These are phyloP conservation scores for Varecia variegata DNA, from an alignment of 2,797 vertebrate genomes.

Conservation along the genomic window DNA sequence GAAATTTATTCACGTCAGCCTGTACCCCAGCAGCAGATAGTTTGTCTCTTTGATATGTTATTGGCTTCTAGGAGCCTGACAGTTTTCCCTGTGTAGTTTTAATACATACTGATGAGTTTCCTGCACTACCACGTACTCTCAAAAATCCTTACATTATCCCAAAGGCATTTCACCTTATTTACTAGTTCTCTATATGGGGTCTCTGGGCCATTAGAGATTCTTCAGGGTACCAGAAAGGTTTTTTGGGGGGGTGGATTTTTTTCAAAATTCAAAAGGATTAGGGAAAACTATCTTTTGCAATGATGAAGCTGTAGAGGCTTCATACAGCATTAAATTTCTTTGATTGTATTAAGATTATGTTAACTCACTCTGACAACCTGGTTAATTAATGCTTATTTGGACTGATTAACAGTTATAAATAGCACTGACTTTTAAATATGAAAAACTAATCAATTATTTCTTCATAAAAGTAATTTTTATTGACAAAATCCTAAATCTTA, in stretches of 20 bases:
- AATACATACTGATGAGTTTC: constrained; percentile 75
- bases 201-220: neutral
- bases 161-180: constrained; percentile 21
- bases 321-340: neutral
- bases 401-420: neutral
- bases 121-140: constrained; percentile 45
- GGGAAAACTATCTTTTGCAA: neutral
- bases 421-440: neutral
- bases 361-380: neutral
- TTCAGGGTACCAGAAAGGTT: neutral
- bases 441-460: neutral
- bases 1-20: constrained; percentile 78
- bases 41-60: constrained; percentile 79
- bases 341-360: neutral
- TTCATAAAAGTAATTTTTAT: neutral
- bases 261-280: constrained; percentile 2
- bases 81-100: constrained; percentile 73
- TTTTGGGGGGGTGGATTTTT: fast-evolving
- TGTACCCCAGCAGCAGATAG: constrained; percentile 72
- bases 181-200: neutral
- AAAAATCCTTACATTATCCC: constrained; percentile 25
- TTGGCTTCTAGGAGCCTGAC: constrained; percentile 77
- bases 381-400: neutral
- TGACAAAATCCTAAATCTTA: constrained; percentile 22
- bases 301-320: neutral